Evolutionary conservation across 2,113 vertebrate species (phyloP), one percentile per base, ranked within the genome.

Genomic region (Hemicordylus capensis): DNA sequence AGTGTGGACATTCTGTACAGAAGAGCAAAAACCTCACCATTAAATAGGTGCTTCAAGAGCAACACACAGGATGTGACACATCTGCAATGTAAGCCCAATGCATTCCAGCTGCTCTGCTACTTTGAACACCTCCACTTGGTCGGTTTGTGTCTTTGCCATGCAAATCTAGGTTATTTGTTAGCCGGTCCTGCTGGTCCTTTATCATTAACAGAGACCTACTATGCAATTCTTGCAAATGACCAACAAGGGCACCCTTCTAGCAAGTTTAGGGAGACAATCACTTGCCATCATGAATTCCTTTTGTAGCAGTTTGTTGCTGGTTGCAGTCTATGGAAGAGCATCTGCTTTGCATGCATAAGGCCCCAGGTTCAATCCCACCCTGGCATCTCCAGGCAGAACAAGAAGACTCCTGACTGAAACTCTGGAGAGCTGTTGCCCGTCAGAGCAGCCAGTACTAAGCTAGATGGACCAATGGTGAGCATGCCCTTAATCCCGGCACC

Each of bases 221-320:
- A 83, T 58, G 74, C 90, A 91, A 94, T 88, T 88, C 0, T 1
- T 82, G 83, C 14, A 42, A 87, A 91, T 94, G 90, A 95, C 92
- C 94, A 90, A 89, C 95, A 95, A 95, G 92, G 87, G 84, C 66
- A 90, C 91, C 82, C 94, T 95, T 94, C 93, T 92, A 94, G 96
- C 95, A 96, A 95, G 94, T 96, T 95, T 94, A 95, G 94, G 89
- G 91, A 89, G 92, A 94, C 88, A 94, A 94, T 95, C 93, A 93
- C 91, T 90, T 93, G 89, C 91, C 90, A 89, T 93, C 95, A 95
- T 97, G 96, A 97, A 97, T 96, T 96, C 95, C 94, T 96, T 93
- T 88, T 95, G 90, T 90, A 96, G 95, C 93, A 93, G 95, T 95
- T 97, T 96, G 96, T 95, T 96, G 95, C 94, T 91, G 93, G 96